phyloP scores from a whole-genome alignment of 1,140 invertebrate species.

The Pseudomyrmex dendroicus region DNA sequence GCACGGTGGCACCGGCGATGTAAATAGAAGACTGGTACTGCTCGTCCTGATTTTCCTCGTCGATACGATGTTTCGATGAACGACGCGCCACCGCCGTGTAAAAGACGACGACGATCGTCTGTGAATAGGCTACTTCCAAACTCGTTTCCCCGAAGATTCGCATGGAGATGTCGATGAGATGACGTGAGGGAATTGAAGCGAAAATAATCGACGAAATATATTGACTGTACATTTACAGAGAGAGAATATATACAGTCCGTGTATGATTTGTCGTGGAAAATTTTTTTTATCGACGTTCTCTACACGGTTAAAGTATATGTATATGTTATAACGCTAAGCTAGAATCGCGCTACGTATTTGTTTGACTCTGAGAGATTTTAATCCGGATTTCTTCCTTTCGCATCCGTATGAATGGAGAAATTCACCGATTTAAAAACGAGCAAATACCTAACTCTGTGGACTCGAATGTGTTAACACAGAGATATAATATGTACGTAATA shows the following conservation, averaged over 20 bases:
- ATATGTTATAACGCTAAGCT: too few relatives aligned
- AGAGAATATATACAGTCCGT: too few relatives aligned
- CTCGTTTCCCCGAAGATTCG: neutral
- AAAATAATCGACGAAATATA: slow-evolving; percentile 10
- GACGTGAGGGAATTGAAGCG: too few relatives aligned
- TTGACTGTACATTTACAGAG: too few relatives aligned
- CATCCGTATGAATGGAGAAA: neutral
- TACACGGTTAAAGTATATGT: too few relatives aligned
- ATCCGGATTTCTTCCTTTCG: neutral
- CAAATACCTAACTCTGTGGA: neutral
- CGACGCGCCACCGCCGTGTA: neutral
- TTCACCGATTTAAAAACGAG: neutral
- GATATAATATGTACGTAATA: slow-evolving; percentile 53
- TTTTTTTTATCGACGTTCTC: too few relatives aligned
- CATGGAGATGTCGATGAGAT: too few relatives aligned
- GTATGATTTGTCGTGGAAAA: too few relatives aligned
- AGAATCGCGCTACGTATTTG: too few relatives aligned
- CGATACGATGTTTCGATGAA: slow-evolving; percentile 68
- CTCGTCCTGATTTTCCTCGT: slow-evolving; percentile 67
- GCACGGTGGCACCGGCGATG: slow-evolving; percentile 86
- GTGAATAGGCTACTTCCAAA: slow-evolving; percentile 30
- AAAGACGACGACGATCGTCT: neutral
- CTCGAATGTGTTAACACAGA: slow-evolving; percentile 31
- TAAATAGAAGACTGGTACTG: slow-evolving; percentile 68
- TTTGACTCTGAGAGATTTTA: slow-evolving; percentile 2